These are phyloP conservation scores for Xestia rhomboidea DNA, from an alignment of 2,888 invertebrate genomes.

Conservation along the genomic window DNA sequence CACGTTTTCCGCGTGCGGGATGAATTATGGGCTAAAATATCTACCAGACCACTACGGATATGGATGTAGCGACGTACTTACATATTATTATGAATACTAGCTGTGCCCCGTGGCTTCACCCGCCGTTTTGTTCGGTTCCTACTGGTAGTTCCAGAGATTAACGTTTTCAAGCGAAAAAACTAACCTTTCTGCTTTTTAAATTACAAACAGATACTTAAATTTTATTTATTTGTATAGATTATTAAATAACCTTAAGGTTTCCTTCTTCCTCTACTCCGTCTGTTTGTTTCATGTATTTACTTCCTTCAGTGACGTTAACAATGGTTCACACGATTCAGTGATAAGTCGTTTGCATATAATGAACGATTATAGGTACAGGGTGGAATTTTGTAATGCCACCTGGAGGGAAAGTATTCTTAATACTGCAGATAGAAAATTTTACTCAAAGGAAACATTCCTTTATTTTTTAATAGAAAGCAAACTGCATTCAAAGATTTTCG, in stretches of 20 bases:
- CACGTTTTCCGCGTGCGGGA: slow-evolving; percentile 4
- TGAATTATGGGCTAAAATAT: slow-evolving; percentile 20
- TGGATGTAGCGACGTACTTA: not conserved
- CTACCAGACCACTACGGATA: not conserved
- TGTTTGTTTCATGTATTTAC: not conserved
- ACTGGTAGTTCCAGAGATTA: not conserved
- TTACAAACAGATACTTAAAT: no score
- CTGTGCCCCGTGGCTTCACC: not conserved
- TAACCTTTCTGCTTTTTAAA: no score
- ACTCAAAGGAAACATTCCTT: no score
- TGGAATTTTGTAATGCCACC: no score
- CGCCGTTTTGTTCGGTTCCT: not conserved
- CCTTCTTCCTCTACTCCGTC: not conserved
- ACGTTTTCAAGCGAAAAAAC: not conserved
- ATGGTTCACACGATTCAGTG: slow-evolving; percentile 7
- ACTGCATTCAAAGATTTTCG: no score
- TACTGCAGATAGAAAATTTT: no score
- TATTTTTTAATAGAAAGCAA: no score
- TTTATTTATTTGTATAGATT: not conserved
- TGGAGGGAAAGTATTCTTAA: no score
- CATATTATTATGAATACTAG: not conserved
- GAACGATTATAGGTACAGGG: no score
- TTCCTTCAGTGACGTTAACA: not conserved
- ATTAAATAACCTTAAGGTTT: not conserved
- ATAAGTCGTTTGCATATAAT: no score